Base-by-base conservation (phyloP, 2,888 invertebrate species). In the Elmis aenea region DNA sequence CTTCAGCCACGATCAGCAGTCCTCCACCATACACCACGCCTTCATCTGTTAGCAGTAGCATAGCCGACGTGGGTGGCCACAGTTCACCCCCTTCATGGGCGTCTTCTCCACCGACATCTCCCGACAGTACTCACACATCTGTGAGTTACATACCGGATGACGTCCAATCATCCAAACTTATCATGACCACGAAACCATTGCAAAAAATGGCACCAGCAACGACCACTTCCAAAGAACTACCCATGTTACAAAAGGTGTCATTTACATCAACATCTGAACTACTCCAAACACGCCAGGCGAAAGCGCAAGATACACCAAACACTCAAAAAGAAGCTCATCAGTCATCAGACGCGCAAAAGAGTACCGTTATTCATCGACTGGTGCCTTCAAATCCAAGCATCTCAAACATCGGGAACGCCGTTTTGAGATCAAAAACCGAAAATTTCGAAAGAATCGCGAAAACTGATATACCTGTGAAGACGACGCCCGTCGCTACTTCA, bases 321-420 rank as follows among this genome's bases (percentile, higher is more conserved):
- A 42, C 52, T 13, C 49, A 48, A 12, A 57, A 59, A 35, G 50
- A 51, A 48, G 48, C 51, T 0, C 59, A 52, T 34, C 52, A 56
- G 15, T 46, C 59, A 3, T 46, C 54, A 12, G 51, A 52, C 26
- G 39, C 43, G n/a, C 69, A 70, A 4, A 68, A 64, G 46, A 57
- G 66, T 33, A 69, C 75, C 12, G n/a, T n/a, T n/a, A n/a, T n/a
- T n/a, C n/a, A n/a, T n/a, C n/a, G n/a, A n/a, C n/a, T n/a, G n/a
- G n/a, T n/a, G n/a, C n/a, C n/a, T n/a, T n/a, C n/a, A n/a, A n/a
- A n/a, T n/a, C 71, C 79, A 1, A 77, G 76, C 55, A 81, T 81
- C 52, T 74, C 77, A 1, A 80, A 73, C 51, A 81, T 81, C 46
- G 80, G 81, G 3, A 79, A 77, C 29, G 79, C 77, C 12, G 80